phyloP scores from a whole-genome alignment of 1,140 invertebrate genomes.

The Dreissena rostriformis region DNA sequence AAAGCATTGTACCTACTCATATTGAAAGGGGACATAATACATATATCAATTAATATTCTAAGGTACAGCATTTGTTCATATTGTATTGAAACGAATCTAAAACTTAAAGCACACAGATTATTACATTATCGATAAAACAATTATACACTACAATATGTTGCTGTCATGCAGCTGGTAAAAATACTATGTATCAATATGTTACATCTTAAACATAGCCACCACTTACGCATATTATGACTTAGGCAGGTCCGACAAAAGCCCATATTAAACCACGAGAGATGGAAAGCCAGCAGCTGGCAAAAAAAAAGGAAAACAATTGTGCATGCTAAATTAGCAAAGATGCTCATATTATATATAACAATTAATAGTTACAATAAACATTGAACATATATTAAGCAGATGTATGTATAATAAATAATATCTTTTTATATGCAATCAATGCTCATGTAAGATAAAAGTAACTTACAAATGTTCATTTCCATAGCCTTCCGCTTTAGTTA shows the following conservation, averaged over 20 bases:
- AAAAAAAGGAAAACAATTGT: not conserved
- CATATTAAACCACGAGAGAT: constrained; percentile 31
- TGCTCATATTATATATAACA: not conserved
- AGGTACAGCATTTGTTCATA: too few relatives aligned
- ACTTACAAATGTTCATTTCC: constrained; percentile 50
- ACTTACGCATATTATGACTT: constrained; percentile 24
- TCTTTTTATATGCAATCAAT: not conserved
- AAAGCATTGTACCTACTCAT: too few relatives aligned
- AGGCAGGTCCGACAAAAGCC: constrained; percentile 41
- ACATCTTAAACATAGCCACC: not conserved
- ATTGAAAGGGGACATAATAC: too few relatives aligned
- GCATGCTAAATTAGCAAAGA: not conserved
- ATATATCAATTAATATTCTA: too few relatives aligned
- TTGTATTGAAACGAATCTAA: too few relatives aligned
- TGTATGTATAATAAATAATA: not conserved
- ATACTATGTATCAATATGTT: not conserved
- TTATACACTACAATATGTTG: too few relatives aligned
- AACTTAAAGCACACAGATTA: too few relatives aligned
- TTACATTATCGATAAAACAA: too few relatives aligned
- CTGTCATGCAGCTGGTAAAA: too few relatives aligned
- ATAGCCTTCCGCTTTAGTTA: constrained; percentile 50
- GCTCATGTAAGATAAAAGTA: not conserved
- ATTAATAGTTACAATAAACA: not conserved
- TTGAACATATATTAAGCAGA: not conserved
- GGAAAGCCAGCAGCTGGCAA: constrained; percentile 34